Conservation (phyloP, 2,888 invertebrate species). For the Conistra vaccinii region DNA sequence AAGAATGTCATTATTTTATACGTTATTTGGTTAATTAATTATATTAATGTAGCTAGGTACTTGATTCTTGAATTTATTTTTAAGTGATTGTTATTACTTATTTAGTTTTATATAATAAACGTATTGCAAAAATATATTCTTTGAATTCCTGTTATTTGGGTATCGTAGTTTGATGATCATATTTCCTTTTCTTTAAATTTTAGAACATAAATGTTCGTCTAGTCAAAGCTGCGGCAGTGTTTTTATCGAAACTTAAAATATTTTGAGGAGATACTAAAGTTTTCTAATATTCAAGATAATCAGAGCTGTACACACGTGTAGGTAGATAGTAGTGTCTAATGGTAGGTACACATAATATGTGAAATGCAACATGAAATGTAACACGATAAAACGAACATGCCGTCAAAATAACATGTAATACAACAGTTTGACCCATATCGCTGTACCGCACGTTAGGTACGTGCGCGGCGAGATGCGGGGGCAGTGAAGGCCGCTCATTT, state of each 20-base stretch:
- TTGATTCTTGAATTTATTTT: slow-evolving; percentile 40
- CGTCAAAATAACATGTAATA: too few relatives aligned
- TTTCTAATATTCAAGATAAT: background rate
- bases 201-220: background rate
- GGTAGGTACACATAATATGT: background rate
- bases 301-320: too few relatives aligned
- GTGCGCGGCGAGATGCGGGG: too few relatives aligned
- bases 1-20: slow-evolving; percentile 48
- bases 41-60: background rate
- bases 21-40: slow-evolving; percentile 22
- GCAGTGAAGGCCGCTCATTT: too few relatives aligned
- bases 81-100: slow-evolving; percentile 60
- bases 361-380: background rate
- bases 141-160: background rate
- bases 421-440: too few relatives aligned
- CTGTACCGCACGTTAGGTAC: too few relatives aligned
- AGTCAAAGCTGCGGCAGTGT: background rate
- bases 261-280: background rate
- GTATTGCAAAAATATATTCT: background rate
- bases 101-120: slow-evolving; percentile 47
- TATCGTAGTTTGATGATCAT: background rate
- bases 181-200: background rate
- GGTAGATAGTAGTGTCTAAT: background rate
- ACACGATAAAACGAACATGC: background rate
- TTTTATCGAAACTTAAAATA: background rate